Conservation (phyloP, 1,140 invertebrate species). For the Hylaeus volcanicus region DNA sequence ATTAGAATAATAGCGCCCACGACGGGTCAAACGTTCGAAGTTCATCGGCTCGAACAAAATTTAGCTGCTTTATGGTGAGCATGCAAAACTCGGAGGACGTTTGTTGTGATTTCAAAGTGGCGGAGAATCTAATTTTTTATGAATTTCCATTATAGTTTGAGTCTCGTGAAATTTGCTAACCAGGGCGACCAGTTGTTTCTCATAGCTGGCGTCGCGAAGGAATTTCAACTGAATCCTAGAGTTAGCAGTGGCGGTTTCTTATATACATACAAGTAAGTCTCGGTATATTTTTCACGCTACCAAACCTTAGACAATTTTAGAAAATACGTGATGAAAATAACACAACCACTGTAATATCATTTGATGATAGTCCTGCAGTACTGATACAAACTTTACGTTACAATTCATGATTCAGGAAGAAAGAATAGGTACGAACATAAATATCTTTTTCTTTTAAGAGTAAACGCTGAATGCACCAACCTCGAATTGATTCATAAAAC, state of each 20-base stretch:
- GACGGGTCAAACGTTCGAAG: constrained; percentile 88
- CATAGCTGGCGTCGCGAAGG: constrained; percentile 94
- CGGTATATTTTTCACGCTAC: too few species aligned
- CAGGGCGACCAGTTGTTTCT: constrained; percentile 88
- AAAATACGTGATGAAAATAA: constrained; percentile 71
- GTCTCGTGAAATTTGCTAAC: constrained; percentile 87
- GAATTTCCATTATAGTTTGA: constrained; percentile 81
- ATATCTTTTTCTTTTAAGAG: constrained; percentile 77
- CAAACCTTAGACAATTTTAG: too few species aligned
- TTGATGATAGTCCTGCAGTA: constrained; percentile 79
- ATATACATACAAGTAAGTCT: constrained; percentile 90
- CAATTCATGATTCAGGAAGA: constrained; percentile 61
- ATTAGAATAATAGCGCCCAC: constrained; percentile 95
- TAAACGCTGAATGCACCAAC: constrained; percentile 86
- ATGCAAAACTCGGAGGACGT: neutral
- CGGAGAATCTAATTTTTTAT: constrained; percentile 9
- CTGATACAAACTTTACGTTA: constrained; percentile 66
- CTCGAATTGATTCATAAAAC: constrained; percentile 97
- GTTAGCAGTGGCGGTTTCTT: constrained; percentile 90
- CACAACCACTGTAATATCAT: constrained; percentile 65
- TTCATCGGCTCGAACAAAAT: constrained; percentile 95
- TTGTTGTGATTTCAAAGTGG: constrained; percentile 10
- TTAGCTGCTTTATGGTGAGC: constrained; percentile 95
- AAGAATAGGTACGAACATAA: constrained; percentile 14
- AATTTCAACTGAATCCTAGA: constrained; percentile 93